Evolutionary conservation across 2,113 vertebrate species (phyloP).

Genomic region (Okapia johnstoni): DNA sequence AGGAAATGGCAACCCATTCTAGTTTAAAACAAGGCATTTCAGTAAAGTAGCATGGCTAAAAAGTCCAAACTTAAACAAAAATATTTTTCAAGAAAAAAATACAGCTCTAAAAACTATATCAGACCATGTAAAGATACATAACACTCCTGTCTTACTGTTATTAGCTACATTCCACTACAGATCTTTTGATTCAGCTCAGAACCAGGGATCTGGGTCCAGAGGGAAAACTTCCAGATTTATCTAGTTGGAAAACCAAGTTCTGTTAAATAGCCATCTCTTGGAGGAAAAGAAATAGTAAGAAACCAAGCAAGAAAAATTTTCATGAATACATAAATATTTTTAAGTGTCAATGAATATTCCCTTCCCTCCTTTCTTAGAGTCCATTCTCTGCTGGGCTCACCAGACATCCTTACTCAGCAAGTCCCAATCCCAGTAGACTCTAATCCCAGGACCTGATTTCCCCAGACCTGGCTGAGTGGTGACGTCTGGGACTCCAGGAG

Average conservation of each 20-base stretch:
- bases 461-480: background rate
- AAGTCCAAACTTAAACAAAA: conserved; percentile 5
- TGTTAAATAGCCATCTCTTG: background rate
- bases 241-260: background rate
- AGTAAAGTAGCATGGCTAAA: background rate
- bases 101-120: background rate
- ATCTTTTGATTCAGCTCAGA: background rate
- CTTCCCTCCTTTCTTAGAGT: background rate
- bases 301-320: background rate
- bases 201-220: background rate
- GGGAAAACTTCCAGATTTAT: background rate
- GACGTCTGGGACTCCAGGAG: background rate
- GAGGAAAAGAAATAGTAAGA: background rate
- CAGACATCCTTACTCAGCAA: background rate
- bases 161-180: background rate
- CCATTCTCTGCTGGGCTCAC: background rate
- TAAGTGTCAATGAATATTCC: background rate
- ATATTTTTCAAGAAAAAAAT: background rate
- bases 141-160: background rate
- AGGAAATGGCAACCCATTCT: background rate
- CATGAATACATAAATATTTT: background rate
- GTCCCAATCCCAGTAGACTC: background rate
- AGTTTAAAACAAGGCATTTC: background rate
- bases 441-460: background rate
- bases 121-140: background rate